Percentiles rank a stretch among this genome's conserved stretches.
Evolutionary conservation across 2,113 vertebrate genomes (phyloP).

Genomic region (Mastomys coucha): DNA sequence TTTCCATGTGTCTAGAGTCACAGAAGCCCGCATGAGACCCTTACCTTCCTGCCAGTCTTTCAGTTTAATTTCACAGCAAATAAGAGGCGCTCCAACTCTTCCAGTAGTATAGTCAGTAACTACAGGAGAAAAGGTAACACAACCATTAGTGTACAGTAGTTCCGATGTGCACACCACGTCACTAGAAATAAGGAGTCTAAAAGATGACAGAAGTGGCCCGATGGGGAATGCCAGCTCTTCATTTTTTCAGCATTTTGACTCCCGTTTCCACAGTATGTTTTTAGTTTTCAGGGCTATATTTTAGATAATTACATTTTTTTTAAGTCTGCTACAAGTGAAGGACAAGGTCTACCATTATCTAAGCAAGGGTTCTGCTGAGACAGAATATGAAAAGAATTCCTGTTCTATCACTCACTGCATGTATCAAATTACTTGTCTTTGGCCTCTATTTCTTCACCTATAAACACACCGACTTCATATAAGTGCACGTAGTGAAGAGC

Average conservation of each 20-base stretch:
- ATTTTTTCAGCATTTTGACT: background rate
- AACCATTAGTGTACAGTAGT: background rate
- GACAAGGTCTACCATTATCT: background rate
- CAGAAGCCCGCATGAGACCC: slow-evolving; percentile 19
- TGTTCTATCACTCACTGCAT: background rate
- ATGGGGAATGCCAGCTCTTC: background rate
- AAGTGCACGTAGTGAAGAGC: background rate
- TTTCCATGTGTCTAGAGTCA: slow-evolving; percentile 12
- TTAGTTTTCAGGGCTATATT: background rate
- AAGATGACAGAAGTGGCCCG: background rate
- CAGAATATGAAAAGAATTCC: background rate
- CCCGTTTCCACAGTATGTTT: background rate
- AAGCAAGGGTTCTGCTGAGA: background rate
- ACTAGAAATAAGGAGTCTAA: background rate
- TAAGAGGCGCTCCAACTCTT: slow-evolving; percentile 96
- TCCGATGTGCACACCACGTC: background rate
- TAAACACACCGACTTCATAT: background rate
- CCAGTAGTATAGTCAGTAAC: slow-evolving; percentile 94
- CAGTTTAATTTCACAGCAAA: slow-evolving; percentile 96
- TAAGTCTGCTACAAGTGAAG: background rate
- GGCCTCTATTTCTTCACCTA: slow-evolving; percentile 23
- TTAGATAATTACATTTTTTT: background rate
- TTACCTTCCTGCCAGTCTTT: slow-evolving; percentile 97
- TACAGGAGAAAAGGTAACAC: slow-evolving; percentile 69
- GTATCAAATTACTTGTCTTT: slow-evolving; percentile 1